phyloP scores from a whole-genome alignment of 2,888 invertebrate genomes.

The Xylocampa areola region DNA sequence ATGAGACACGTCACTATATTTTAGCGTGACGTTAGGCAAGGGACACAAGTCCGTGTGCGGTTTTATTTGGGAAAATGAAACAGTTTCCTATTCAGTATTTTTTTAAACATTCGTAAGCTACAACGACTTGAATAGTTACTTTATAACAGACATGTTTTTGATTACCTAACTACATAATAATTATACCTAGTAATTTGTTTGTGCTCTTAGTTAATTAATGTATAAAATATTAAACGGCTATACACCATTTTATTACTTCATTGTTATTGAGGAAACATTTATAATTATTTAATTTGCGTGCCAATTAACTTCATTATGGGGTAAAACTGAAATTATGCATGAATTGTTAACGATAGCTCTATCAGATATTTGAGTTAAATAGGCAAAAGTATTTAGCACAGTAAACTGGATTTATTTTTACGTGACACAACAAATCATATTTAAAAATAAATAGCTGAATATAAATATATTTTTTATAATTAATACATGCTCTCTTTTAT shows the following conservation, averaged over 20 bases:
- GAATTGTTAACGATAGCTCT: slow-evolving; percentile 1
- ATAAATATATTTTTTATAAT: not conserved
- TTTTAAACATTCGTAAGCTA: too few species aligned
- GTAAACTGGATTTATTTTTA: slow-evolving; percentile 4
- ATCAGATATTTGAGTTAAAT: slow-evolving; percentile 9
- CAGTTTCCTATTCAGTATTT: too few species aligned
- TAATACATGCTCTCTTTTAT: too few species aligned
- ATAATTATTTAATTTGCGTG: slow-evolving; percentile 23
- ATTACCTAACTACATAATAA: too few species aligned
- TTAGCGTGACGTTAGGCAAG: slow-evolving; percentile 69
- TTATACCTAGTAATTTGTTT: too few species aligned
- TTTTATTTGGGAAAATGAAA: slow-evolving; percentile 9
- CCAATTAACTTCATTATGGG: slow-evolving; percentile 33
- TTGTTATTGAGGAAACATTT: slow-evolving; percentile 7
- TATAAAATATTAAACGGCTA: not conserved
- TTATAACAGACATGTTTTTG: too few species aligned
- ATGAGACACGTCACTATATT: slow-evolving; percentile 83
- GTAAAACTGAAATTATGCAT: slow-evolving; percentile 37
- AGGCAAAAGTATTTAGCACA: slow-evolving; percentile 8
- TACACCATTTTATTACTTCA: slow-evolving; percentile 12
- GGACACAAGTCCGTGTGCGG: slow-evolving; percentile 51
- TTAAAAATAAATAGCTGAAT: not conserved
- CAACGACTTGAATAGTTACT: too few species aligned
- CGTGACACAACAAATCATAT: not conserved
- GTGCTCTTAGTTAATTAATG: slow-evolving; percentile 10